phyloP scores from a whole-genome alignment of 2,797 vertebrate genomes.

The Diceros bicornis region DNA sequence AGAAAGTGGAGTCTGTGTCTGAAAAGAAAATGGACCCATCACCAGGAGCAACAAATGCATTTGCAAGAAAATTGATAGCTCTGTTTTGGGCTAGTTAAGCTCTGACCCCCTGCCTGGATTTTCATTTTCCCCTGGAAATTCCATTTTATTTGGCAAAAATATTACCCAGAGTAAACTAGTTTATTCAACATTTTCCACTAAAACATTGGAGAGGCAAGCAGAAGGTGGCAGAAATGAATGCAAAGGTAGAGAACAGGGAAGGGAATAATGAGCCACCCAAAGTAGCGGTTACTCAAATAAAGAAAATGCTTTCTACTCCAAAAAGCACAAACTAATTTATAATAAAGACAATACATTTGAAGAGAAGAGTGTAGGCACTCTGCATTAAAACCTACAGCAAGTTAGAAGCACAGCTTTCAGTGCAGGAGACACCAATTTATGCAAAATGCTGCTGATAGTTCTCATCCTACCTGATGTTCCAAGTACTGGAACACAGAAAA shows the following conservation, averaged over 20 bases:
- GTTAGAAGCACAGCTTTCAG: slow-evolving; percentile 94
- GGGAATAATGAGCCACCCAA: background rate
- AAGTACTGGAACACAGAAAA: no score
- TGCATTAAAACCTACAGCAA: slow-evolving; percentile 94
- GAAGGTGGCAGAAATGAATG: background rate
- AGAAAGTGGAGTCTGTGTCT: background rate
- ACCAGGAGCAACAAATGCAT: background rate
- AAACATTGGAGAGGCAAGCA: background rate
- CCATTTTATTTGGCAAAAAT: background rate
- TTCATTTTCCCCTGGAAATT: background rate
- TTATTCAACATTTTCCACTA: background rate
- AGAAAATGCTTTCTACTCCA: background rate
- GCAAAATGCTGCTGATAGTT: slow-evolving; percentile 68
- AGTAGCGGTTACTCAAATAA: background rate
- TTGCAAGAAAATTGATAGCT: background rate
- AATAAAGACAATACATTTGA: slow-evolving; percentile 97
- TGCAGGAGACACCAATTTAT: slow-evolving; percentile 96
- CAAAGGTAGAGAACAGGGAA: background rate
- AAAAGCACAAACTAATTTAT: slow-evolving; percentile 94
- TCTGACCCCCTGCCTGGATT: background rate
- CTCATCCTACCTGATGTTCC: no score
- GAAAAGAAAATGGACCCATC: background rate
- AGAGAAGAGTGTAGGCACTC: slow-evolving; percentile 97
- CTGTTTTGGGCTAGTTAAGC: background rate
- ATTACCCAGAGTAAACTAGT: background rate